These are phyloP conservation scores for human (Homo sapiens) DNA, from an alignment of 2,113 vertebrate species.

Conservation along the genomic window GRCh38 chr1:76799001-76799500, in stretches of 20 bases:
- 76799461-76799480: not conserved
- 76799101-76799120: not conserved
- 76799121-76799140: too few relatives aligned
- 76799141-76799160: not conserved
- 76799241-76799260: not conserved
- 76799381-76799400: not conserved
- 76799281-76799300: not conserved
- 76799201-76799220: not conserved
- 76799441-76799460: not conserved
- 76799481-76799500: not conserved
- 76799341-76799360: slow-evolving; percentile 15
- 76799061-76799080: not conserved
- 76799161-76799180: not conserved
- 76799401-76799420: not conserved
- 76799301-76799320: not conserved
- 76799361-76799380: not conserved
- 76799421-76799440: not conserved
- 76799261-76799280: not conserved
- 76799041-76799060: not conserved
- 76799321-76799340: not conserved
- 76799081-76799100: not conserved
- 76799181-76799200: not conserved
- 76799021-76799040: not conserved
- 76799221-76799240: not conserved
- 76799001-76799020: not conserved